A percentile compares a stretch with the other conserved stretches of the same genome.
Conservation (phyloP, 2,888 invertebrate genomes). For the Stenchaetothrips biformis region DNA sequence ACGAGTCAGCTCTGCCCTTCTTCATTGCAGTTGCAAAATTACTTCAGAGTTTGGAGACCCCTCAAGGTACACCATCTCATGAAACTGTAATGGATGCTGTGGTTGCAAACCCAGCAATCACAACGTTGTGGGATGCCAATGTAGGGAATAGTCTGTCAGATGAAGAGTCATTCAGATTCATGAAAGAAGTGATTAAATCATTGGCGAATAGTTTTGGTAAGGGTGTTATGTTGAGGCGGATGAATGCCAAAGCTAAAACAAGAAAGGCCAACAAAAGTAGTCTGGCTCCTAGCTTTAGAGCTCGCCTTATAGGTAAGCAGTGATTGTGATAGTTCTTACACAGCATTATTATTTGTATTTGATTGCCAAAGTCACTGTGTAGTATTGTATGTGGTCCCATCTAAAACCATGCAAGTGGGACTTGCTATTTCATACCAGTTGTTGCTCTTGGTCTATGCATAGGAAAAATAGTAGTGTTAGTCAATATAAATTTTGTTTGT, state of each 20-base stretch:
- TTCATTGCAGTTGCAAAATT: no score
- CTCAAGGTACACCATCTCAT: background rate
- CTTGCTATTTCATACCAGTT: background rate
- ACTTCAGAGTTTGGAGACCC: no score
- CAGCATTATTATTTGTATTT: background rate
- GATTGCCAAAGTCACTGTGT: background rate
- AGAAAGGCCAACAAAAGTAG: background rate
- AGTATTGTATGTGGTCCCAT: background rate
- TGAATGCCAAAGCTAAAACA: background rate
- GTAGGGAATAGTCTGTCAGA: background rate
- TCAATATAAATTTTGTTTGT: no score
- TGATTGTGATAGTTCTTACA: background rate
- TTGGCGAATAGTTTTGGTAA: background rate
- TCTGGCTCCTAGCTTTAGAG: background rate
- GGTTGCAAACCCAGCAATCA: background rate
- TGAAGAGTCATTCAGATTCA: slow-evolving; percentile 8
- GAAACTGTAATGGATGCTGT: background rate
- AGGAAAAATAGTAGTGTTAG: no score
- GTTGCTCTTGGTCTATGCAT: background rate
- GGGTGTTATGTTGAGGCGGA: background rate
- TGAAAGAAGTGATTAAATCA: background rate
- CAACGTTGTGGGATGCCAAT: background rate
- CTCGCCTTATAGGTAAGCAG: background rate
- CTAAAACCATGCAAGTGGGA: background rate
- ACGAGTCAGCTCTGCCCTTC: no score